Evolutionary conservation across 2,113 vertebrate genomes (phyloP).

Genomic region (Lamprotornis superbus): DNA sequence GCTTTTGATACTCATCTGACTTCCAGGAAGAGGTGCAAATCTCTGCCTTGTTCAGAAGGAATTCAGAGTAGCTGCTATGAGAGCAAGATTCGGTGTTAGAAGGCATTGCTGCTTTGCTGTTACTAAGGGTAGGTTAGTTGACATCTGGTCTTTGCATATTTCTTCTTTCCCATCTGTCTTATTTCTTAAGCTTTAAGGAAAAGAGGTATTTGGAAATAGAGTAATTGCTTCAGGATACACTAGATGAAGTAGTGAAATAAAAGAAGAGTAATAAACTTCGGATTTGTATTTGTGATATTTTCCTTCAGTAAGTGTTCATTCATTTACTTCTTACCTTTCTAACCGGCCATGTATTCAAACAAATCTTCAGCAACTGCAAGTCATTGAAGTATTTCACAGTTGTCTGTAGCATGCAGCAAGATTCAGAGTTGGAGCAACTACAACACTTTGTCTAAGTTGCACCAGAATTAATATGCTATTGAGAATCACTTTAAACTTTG

Average conservation of each 20-base stretch:
- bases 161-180: background rate
- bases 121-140: background rate
- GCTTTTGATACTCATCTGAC: background rate
- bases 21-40: background rate
- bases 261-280: background rate
- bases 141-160: background rate
- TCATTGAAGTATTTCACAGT: background rate
- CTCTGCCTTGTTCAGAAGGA: background rate
- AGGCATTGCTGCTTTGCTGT: background rate
- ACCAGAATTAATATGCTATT: background rate
- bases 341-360: background rate
- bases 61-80: background rate
- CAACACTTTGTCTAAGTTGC: background rate
- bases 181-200: background rate
- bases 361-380: background rate
- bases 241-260: background rate
- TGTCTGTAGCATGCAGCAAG: background rate
- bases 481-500: background rate
- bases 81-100: background rate
- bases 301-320: background rate
- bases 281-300: background rate
- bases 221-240: background rate
- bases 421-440: background rate
- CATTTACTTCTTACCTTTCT: background rate
- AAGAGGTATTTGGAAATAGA: background rate